Base-by-base conservation (phyloP, 2,113 vertebrate genomes). In the Solea senegalensis region DNA sequence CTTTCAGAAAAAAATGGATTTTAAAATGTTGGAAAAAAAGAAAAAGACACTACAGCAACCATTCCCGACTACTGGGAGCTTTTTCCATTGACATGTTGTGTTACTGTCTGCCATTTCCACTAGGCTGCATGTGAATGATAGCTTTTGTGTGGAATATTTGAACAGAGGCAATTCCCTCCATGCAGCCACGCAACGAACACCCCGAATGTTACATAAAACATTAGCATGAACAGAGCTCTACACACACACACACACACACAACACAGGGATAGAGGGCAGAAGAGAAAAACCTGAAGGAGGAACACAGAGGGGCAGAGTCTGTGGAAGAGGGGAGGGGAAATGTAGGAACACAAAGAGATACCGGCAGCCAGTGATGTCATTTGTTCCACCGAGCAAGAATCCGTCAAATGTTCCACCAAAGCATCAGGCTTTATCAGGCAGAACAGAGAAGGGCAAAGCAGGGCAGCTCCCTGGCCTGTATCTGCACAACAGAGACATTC, bases 321-420 rank as follows among this genome's bases (percentile, higher is more conserved):
- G 53, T 46, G 39, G 39, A 5, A 1, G 12, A 10, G 15, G 27
- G 27, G 41, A 53, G 65, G 68, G 49, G 50, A 39, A 28, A 49
- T 71, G 78, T 27, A 59, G 16, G 59, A 78, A 82, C 65, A 88
- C 81, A 85, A 52, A 65, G 69, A 86, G 88, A 91, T 88, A 90
- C 84, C 55, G 44, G 9, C 65, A 86, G 83, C 60, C 72, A 62
- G 72, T 93, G 91, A 94, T 90, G 89, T 92, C 83, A 93, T 91
- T 89, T 89, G 76, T 93, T 94, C 91, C 91, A 86, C 76, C 74
- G 87, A 77, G 86, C 83, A 82, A 74, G 75, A 80, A 64, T 84
- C 78, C 69, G 75, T 89, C 87, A 89, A 86, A 90, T 87, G 86
- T 89, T 89, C 86, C 87, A 83, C 74, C 72, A 56, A 64, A 69